Evolutionary conservation across 2,113 vertebrate genomes (phyloP), one percentile per base, ranked within the genome.

Genomic region (Podilymbus podiceps): DNA sequence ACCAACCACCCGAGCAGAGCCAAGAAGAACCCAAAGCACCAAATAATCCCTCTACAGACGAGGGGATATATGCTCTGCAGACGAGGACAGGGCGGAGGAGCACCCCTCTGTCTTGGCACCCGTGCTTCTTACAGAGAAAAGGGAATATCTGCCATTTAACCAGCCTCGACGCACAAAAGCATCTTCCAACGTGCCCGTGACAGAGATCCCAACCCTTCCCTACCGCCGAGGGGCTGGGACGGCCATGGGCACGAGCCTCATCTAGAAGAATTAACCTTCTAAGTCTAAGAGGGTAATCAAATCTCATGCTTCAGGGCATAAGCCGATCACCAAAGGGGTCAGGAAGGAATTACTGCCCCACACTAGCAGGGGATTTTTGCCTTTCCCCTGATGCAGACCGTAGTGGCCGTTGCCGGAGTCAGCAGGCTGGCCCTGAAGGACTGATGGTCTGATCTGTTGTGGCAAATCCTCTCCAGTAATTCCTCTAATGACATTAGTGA

Each of bases 311-410:
- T 35, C 76, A 74, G 67, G 94, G 83, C 90, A 2, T 97, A 97
- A 97, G 95, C 96, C 33, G 92, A 95, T 96, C 90, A 69, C 94
- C 79, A 30, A 74, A 83, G 94, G 89, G 96, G 83, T 94, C 93
- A 96, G 97, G 95, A 96, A 89, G 95, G 95, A 97, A 96, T 96
- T 97, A 97, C 73, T 62, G 85, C 69, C 93, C 85, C 86, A 87
- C 74, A 38, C 82, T 16, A 35, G 71, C n/a, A 8, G 59, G n/a
- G 88, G 95, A 82, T 93, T 96, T 90, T 86, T 72, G 89, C 89
- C 95, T 85, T 95, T 88, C 63, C 44, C 85, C 79, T 52, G 78
- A 81, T 33, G 84, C 38, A 71, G 73, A 82, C 64, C 90, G 58
- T 63, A 71, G 38, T 63, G 92, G 89, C 49, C 8, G 5, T 35